Evolutionary conservation across 1,140 invertebrate species (phyloP).

Genomic region (Drosophila sp.): DNA sequence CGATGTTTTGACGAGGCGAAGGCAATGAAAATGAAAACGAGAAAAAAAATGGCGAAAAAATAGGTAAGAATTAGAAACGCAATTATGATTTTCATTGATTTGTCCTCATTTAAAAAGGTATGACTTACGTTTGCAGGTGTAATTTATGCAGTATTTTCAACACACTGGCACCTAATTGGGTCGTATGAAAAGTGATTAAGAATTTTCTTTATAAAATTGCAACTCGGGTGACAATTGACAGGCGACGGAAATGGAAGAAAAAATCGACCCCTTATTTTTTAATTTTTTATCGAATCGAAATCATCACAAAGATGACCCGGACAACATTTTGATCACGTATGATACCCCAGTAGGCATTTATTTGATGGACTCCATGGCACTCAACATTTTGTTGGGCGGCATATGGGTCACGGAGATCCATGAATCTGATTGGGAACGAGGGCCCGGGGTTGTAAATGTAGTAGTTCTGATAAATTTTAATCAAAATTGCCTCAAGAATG

Average conservation of each 20-base stretch:
- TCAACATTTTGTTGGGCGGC: too few species aligned
- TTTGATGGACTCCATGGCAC: too few species aligned
- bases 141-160: slow-evolving; percentile 26
- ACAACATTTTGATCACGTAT: too few species aligned
- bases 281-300: too few species aligned
- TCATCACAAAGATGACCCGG: too few species aligned
- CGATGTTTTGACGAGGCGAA: slow-evolving; percentile 48
- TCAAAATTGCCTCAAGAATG: too few species aligned
- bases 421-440: too few species aligned
- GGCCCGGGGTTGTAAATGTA: too few species aligned
- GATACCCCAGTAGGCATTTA: too few species aligned
- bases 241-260: not conserved
- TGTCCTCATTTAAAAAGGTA: not conserved
- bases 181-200: slow-evolving; percentile 51
- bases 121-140: slow-evolving; percentile 52
- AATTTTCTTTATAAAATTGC: slow-evolving; percentile 71
- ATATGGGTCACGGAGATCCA: too few species aligned
- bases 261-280: too few species aligned
- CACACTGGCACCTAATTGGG: slow-evolving; percentile 41
- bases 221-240: slow-evolving; percentile 63
- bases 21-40: slow-evolving; percentile 44
- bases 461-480: too few species aligned
- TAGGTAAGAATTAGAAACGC: slow-evolving; percentile 31
- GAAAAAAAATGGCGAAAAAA: slow-evolving; percentile 73
- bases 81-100: not conserved